Evolutionary conservation across 37 sponge, comb jelly and placozoan species (phyloP), one percentile per base, ranked within the genome.

Genomic region (Corticium candelabrum): DNA sequence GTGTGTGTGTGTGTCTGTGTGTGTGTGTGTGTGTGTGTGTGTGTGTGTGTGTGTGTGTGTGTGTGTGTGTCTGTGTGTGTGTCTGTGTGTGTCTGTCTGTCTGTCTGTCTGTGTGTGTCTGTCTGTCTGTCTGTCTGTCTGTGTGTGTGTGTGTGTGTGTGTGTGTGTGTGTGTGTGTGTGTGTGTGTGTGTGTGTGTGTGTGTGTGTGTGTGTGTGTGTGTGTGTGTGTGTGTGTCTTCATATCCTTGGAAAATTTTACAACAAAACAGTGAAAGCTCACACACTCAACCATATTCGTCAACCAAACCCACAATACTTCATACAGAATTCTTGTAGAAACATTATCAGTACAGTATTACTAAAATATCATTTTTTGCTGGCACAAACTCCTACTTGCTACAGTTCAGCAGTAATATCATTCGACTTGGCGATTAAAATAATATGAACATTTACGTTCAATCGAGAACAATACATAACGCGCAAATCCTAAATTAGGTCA

Each of bases 11-110:
- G 74, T 5, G 36, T 74, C 37, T 5, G 74, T 3, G 77, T 77
- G 77, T 77, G 77, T 77, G 77, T 40, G 77, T 40, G 77, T 77
- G 76, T 34, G 76, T 75, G 76, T 75, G 39, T 37, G 37, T 37
- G 30, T 36, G 39, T 75, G 35, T n/a, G 5, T 69, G 5, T 3
- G 72, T 15, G 29, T 69, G n/a, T 35, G 3, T 4, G 21, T n/a
- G 34, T 74, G 34, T 32, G 3, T 2, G 34, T 68, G 68, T 68
- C 1, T 68, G 68, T 1, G 68, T 2, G 2, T 68, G 68, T 68
- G 68, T 68, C 2, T 1, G 30, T 33, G 1, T 68, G 68, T 2
- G 30, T 1, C 33, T 68, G 68, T 68, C 32, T 33, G 33, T 34
- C 33, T 1, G 68, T 68, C 33, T 68, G 33, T 2, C 33, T 31